Evolutionary conservation across 1,140 invertebrate genomes (phyloP).

Genomic region (Musca domestica): DNA sequence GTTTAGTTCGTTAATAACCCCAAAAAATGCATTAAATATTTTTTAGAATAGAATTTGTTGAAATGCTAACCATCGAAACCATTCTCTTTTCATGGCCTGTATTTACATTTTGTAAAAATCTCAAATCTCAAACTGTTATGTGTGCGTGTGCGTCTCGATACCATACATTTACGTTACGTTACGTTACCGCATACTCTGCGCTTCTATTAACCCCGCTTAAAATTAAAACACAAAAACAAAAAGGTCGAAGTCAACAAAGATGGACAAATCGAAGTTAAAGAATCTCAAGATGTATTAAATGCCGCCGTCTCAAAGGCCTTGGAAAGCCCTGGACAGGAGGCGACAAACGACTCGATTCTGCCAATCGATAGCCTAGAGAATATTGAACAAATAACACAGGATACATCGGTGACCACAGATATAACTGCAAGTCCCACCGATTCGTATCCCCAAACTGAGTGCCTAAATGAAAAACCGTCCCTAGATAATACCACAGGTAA

Average conservation of each 20-base stretch:
- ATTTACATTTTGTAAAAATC: not conserved
- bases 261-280: conserved; percentile 55
- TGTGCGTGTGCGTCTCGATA: too few species aligned
- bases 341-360: conserved; percentile 13
- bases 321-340: conserved; percentile 38
- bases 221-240: conserved; percentile 2
- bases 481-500: conserved; percentile 26
- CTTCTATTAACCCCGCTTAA: conserved; percentile 33
- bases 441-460: conserved; percentile 28
- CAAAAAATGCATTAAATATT: too few species aligned
- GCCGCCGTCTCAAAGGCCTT: conserved; percentile 46
- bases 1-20: conserved; percentile 2
- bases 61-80: not conserved
- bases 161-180: not conserved
- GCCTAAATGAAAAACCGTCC: conserved; percentile 17
- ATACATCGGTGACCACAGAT: conserved; percentile 29
- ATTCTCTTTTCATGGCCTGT: conserved; percentile 2
- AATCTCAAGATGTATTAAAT: conserved; percentile 43
- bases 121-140: too few species aligned
- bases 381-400: conserved; percentile 25
- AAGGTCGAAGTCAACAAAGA: conserved; percentile 57
- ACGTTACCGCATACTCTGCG: conserved; percentile 14
- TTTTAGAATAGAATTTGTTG: not conserved
- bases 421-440: conserved; percentile 33
- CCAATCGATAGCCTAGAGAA: conserved; percentile 20